Percentiles rank a stretch among this genome's conserved stretches.
Conservation (phyloP, 2,113 vertebrate species). For the Cololabis saira region DNA sequence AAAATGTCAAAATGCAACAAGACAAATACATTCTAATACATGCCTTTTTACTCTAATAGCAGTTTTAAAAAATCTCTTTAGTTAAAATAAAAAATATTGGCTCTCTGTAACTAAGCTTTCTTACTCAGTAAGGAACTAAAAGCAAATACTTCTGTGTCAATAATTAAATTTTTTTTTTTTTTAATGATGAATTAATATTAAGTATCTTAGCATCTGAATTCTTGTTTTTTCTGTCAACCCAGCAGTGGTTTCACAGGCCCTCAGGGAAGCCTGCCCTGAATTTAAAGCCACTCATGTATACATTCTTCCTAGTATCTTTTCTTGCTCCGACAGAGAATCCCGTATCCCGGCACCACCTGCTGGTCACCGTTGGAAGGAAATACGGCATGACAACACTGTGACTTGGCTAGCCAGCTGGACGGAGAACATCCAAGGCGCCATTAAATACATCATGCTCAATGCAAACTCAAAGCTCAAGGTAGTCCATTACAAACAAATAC, state of each 20-base stretch:
- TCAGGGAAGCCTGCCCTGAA: background rate
- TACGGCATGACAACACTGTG: conserved; percentile 68
- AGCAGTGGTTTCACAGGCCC: background rate
- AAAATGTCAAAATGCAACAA: too few relatives aligned
- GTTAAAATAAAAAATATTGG: too few relatives aligned
- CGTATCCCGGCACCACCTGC: conserved; percentile 70
- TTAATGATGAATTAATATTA: too few relatives aligned
- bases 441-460: conserved; percentile 82
- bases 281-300: background rate
- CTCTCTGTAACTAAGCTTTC: too few relatives aligned
- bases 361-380: conserved; percentile 78
- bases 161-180: too few relatives aligned
- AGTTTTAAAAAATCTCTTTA: too few relatives aligned
- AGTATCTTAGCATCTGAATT: too few relatives aligned
- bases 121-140: too few relatives aligned
- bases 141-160: too few relatives aligned
- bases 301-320: rapidly evolving
- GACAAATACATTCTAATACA: too few relatives aligned
- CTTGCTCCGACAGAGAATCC: conserved; percentile 55
- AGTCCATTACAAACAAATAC: background rate
- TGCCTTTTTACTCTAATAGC: too few relatives aligned
- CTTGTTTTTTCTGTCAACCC: background rate
- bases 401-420: conserved; percentile 79
- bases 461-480: conserved; percentile 86
- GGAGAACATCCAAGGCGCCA: conserved; percentile 73